Base-by-base conservation (phyloP, 2,797 vertebrate genomes). In the Tragopan temminckii region DNA sequence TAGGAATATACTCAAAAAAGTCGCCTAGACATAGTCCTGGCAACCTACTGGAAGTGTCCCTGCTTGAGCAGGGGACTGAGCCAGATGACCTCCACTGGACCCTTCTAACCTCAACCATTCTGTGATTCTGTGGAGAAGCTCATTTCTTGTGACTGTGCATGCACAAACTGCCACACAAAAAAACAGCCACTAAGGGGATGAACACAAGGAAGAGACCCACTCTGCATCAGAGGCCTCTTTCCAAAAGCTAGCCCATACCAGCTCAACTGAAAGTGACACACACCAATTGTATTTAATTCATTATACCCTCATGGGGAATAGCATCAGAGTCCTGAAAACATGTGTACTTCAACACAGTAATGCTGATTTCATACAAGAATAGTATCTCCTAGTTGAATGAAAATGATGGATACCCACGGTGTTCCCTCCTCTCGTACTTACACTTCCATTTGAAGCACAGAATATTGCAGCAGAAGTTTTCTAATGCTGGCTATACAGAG, bases 401-500 rank as follows among this genome's bases (percentile, higher is more conserved):
- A 20, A 29, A 55, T 40, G 33, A 36, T 43, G 29, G 24, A 64
- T 67, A 81, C 8, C 70, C 7, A 55, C 1, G 17, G 15, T 18
- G 13, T 61, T 33, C n/a, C 24, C 67, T 69, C 45, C 2, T 0
- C 42, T 36, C n/a, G 64, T 35, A 87, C 7, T 58, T 58, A 42
- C 19, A 36, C 13, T 17, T 71, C 46, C 18, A 69, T 46, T 35
- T 81, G 10, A 40, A 15, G 31, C 40, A 61, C 14, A 76, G 61
- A 43, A 53, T 29, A 84, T 59, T 58, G 61, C 76, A 88, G 57
- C 36, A 62, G 52, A 81, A 91, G 52, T 71, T 95, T 81, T 85
- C 20, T 76, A 80, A 80, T 19, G 63, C 48, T 29, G 50, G 55
- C 46, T 87, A 35, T 35, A 67, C 40, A 81, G 63, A 92, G 84